Evolutionary conservation across 2,888 invertebrate genomes (phyloP).

Genomic region (Galerucella nymphaeae): DNA sequence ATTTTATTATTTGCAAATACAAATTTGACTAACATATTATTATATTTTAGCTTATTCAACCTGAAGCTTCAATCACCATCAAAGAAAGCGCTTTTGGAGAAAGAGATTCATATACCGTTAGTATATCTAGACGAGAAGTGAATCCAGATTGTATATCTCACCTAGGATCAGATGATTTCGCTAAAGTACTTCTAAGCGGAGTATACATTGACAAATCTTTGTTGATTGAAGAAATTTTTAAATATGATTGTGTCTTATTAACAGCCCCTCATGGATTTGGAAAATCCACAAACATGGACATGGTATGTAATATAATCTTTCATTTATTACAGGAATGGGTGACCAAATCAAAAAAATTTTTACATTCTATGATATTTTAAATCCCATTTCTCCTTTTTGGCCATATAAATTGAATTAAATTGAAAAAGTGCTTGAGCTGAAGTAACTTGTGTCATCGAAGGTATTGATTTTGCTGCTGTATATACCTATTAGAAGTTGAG

Average conservation of each 20-base stretch:
- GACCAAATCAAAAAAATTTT: too few species aligned
- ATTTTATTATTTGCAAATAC: not conserved
- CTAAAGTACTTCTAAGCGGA: conserved; percentile 18
- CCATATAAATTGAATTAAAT: too few species aligned
- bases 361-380: too few species aligned
- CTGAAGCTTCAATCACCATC: conserved; percentile 17
- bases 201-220: conserved; percentile 26
- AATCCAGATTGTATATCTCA: conserved; percentile 5
- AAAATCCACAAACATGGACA: conserved; percentile 28
- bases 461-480: too few species aligned
- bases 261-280: conserved; percentile 28
- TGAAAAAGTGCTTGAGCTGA: too few species aligned
- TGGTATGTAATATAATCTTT: conserved; percentile 6
- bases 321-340: too few species aligned
- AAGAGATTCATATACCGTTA: conserved; percentile 17
- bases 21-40: not conserved
- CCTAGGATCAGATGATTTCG: conserved; percentile 27
- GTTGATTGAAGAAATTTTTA: conserved; percentile 25
- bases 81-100: conserved; percentile 22
- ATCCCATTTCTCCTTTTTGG: too few species aligned
- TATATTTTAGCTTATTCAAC: conserved; percentile 22
- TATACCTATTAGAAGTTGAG: too few species aligned
- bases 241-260: conserved; percentile 23
- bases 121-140: conserved; percentile 13
- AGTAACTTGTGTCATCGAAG: too few species aligned